Conservation (phyloP, 2,888 invertebrate species). For the Yponomeuta malinellus region DNA sequence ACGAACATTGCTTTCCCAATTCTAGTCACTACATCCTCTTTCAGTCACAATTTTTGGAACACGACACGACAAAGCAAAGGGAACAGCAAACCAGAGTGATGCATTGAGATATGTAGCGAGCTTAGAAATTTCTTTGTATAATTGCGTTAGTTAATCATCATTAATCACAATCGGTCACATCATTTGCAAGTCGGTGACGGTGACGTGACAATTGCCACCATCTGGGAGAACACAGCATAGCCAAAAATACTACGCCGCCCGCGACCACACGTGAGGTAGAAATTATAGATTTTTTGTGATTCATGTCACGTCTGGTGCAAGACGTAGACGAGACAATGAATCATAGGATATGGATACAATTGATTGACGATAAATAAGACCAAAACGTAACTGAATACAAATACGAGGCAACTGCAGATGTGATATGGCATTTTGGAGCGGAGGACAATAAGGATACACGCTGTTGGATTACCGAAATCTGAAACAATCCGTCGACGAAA, state of each 20-base stretch:
- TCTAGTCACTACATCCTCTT: no score
- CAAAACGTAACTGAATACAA: no score
- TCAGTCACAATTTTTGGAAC: no score
- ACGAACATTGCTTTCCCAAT: no score
- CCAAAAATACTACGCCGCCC: conserved; percentile 44
- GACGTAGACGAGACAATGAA: neutral
- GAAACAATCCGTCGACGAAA: neutral
- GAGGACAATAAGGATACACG: neutral
- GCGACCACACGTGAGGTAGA: neutral
- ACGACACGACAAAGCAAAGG: no score
- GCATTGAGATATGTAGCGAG: no score
- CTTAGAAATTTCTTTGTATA: neutral
- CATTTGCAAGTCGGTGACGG: conserved; percentile 23
- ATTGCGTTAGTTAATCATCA: conserved; percentile 5
- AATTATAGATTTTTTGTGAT: conserved; percentile 4
- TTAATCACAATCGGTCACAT: conserved; percentile 5
- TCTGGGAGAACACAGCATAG: conserved; percentile 52
- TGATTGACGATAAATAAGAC: neutral
- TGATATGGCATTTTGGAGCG: neutral
- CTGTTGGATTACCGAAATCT: neutral
- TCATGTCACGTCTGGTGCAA: conserved; percentile 1
- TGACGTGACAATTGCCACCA: conserved; percentile 32
- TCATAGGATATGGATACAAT: neutral
- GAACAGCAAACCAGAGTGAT: no score
- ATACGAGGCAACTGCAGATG: neutral